Evolutionary conservation across 2,888 invertebrate genomes (phyloP).

Genomic region (Bellardia pandia): DNA sequence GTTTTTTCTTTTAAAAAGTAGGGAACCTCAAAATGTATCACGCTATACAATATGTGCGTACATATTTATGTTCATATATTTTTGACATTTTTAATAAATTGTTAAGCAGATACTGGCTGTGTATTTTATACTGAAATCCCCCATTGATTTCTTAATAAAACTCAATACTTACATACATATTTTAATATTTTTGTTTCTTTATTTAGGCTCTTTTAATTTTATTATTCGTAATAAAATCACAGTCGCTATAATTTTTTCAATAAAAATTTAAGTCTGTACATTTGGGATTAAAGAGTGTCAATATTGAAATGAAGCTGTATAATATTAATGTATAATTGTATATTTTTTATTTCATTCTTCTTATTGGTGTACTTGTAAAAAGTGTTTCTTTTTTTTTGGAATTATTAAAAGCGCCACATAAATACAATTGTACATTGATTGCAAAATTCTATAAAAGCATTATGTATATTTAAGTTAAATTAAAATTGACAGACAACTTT

Average conservation of each 20-base stretch:
- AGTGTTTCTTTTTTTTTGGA: not conserved
- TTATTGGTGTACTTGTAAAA: not conserved
- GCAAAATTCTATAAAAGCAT: too few species aligned
- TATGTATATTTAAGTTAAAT: too few species aligned
- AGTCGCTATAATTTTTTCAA: not conserved
- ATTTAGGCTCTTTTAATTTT: not conserved
- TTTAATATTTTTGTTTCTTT: not conserved
- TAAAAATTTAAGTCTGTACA: not conserved
- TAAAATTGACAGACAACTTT: too few species aligned
- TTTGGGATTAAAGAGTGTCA: conserved; percentile 9
- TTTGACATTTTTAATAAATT: not conserved
- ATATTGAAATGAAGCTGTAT: conserved; percentile 8
- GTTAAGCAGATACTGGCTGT: not conserved
- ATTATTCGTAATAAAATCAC: not conserved
- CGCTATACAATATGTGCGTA: too few species aligned
- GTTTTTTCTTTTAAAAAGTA: too few species aligned
- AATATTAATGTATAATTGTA: not conserved
- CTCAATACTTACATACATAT: not conserved
- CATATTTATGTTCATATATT: too few species aligned
- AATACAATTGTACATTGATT: too few species aligned
- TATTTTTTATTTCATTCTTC: not conserved
- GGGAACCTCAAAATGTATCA: too few species aligned
- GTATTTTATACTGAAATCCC: not conserved
- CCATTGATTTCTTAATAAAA: not conserved
- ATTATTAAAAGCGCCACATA: too few species aligned